Base-by-base conservation (phyloP, 2,113 vertebrate species). In the Pseudorasbora parva region DNA sequence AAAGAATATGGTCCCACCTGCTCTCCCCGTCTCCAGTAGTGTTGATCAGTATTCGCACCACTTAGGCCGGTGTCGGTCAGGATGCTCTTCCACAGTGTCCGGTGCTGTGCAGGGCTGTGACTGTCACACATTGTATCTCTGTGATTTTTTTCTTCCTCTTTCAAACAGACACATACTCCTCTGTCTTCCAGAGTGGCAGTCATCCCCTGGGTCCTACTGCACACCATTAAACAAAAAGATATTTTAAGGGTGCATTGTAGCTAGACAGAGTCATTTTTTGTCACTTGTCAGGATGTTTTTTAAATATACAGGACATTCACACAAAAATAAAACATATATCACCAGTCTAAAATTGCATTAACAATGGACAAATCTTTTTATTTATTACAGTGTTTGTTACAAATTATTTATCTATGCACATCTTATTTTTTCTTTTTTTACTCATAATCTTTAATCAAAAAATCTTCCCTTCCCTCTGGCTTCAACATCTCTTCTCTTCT, bases 71-170 rank as follows among this genome's bases (percentile, higher is more conserved):
- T 47, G 71, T 77, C 64, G 43, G 78, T 83, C 82, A 86, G 27
- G 83, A 64, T 88, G 87, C 73, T 71, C 41, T 78, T 73, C 23
- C 41, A 69, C 83, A 88, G 86, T 72, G 66, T 72, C 66, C 73
- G 78, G 87, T 80, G 64, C 92, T 91, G 91, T 91, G 85, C 86
- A 92, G 91, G 92, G 92, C 90, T 90, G 87, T 92, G 94, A 94
- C 92, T 92, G 93, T 93, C 93, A 94, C 93, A 93, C 92, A 94
- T 94, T 94, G 93, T 94, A 80, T 91, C 78, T 57, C 81, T 69
- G 41, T 56, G 73, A 80, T 43, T 82, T 71, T 84, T 77, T 77
- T 89, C 74, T 88, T 88, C 82, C 77, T 78, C 80, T 87, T 86
- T 86, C 85, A 87, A 86, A 86, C 12, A 90, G 87, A 94, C 92